Evolutionary conservation across 2,797 vertebrate genomes (phyloP).

Genomic region (Fratercula arctica): DNA sequence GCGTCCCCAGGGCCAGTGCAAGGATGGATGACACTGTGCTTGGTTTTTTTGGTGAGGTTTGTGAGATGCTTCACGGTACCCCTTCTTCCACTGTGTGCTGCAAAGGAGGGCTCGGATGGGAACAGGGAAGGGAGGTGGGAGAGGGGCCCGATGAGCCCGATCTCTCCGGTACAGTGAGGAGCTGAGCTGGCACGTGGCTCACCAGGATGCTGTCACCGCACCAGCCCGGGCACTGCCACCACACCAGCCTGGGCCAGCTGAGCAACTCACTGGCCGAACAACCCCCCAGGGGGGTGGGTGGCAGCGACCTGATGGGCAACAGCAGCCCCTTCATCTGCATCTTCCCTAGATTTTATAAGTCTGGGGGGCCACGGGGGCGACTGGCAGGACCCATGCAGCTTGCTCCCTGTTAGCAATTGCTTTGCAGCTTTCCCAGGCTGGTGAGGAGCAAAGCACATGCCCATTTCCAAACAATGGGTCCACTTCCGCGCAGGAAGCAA

Average conservation of each 20-base stretch:
- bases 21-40: background rate
- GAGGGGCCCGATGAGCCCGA: background rate
- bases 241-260: background rate
- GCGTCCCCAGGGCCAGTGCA: background rate
- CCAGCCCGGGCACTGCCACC: background rate
- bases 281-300: rapidly evolving
- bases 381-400: conserved; percentile 27
- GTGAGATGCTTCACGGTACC: background rate
- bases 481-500: conserved; percentile 73
- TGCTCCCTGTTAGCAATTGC: background rate
- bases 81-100: rapidly evolving
- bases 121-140: background rate
- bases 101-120: background rate
- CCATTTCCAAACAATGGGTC: conserved; percentile 67
- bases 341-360: background rate
- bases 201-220: background rate
- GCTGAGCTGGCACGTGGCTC: background rate
- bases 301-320: rapidly evolving
- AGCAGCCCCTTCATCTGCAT: rapidly evolving
- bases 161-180: background rate
- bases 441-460: conserved; percentile 41
- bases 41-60: rapidly evolving
- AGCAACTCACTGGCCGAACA: background rate
- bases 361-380: background rate
- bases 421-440: background rate